Base-by-base conservation (phyloP, 2,113 vertebrate genomes). In the Canis aureus region DNA sequence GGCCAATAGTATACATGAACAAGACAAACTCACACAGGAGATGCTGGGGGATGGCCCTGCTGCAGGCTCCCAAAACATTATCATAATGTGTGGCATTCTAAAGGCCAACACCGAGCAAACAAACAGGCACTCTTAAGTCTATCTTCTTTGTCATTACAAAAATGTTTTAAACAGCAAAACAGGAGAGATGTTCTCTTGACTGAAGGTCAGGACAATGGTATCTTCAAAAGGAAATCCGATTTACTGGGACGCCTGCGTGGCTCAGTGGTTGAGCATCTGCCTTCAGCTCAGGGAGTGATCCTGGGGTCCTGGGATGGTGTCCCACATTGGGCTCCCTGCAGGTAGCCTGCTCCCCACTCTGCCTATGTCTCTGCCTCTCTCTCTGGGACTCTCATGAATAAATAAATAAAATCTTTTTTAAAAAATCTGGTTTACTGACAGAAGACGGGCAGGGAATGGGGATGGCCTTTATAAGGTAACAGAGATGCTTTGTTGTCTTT, bases 41-140 rank as follows among this genome's bases (percentile, higher is more conserved):
- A 66, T 53, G 11, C 6, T n/a, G 55, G 22, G 49, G 7, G 57
- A 1, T 0, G 16, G 25, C 8, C 2, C 22, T 3, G 19, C 17
- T 4, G 20, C 15, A 16, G 12, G 22, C 1, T 13, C 25, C 0
- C 1, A 11, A 9, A 3, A 27, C 19, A 1, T 3, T 20, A 32
- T 17, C 60, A 20, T 11, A n/a, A 16, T 4, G 13, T 4, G 20
- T 27, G 59, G 5, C 69, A 27, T 64, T 78, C 16, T 86, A 8
- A 11, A 6, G 29, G 59, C n/a, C 53, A 35, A 38, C 32, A n/a
- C 53, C 51, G 35, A 59, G 49, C 74, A 62, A 73, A 64, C 60
- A 62, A 23, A 43, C 3, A 38, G 29, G 11, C n/a, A 11, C 15
- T 32, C 12, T 5, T 32, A 23, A 11, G 32, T 23, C 35, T 25